phyloP scores from a whole-genome alignment of 2,888 invertebrate species.

The Tuberolachnus salignus region DNA sequence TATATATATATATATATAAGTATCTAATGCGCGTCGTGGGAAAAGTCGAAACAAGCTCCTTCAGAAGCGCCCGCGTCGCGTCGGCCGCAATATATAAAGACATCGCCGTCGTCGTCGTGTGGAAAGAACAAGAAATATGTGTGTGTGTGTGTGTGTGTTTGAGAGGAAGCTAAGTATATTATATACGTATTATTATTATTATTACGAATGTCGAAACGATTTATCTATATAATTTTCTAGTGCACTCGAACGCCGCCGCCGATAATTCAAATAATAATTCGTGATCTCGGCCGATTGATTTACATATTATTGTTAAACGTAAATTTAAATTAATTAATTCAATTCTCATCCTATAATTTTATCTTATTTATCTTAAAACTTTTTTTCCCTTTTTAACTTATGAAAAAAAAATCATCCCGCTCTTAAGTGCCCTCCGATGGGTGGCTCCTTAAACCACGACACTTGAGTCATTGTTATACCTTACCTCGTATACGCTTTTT shows the following conservation, averaged over 20 bases:
- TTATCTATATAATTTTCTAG: conserved; percentile 54
- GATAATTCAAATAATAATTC: conserved; percentile 30
- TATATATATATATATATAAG: not conserved
- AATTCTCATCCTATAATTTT: too few relatives aligned
- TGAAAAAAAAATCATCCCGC: too few relatives aligned
- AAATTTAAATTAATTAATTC: too few relatives aligned
- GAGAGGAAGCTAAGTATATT: not conserved
- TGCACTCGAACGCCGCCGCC: conserved; percentile 37
- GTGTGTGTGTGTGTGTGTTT: not conserved
- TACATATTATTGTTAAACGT: not conserved
- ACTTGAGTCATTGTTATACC: too few relatives aligned
- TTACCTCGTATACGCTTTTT: too few relatives aligned
- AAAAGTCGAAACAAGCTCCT: conserved; percentile 41
- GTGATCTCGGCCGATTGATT: conserved; percentile 38
- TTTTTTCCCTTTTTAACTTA: too few relatives aligned
- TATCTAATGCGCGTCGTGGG: conserved; percentile 15
- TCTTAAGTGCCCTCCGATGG: too few relatives aligned
- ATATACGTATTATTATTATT: conserved; percentile 7
- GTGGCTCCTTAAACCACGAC: too few relatives aligned
- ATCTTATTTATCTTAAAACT: too few relatives aligned
- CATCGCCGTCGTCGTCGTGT: conserved; percentile 13
- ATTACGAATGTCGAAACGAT: conserved; percentile 47
- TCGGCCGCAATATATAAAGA: conserved; percentile 14
- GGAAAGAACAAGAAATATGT: not conserved
- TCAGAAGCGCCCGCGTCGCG: conserved; percentile 26